Base-by-base conservation (phyloP, 2,888 invertebrate genomes). In the Rhagonycha fulva region DNA sequence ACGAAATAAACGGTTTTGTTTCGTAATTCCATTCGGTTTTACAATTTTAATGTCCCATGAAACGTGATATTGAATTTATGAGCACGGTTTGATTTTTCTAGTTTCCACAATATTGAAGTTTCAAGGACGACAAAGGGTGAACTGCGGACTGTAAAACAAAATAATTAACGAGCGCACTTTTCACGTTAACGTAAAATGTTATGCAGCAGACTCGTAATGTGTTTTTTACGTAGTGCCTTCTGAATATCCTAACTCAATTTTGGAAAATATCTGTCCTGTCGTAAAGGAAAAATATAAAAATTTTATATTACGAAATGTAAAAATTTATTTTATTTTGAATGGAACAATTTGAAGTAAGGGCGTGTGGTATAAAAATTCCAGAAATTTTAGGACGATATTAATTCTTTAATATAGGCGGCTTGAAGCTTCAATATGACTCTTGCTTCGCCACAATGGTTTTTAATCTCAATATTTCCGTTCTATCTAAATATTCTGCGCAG, bases 401-500 rank as follows among this genome's bases (percentile, higher is more conserved):
- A 76, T 76, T 76, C 76, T 72, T 70, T 76, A 76, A 76, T 72
- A 76, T 72, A 72, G 72, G 72, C 69, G 70, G 69, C 76, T 61
- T 68, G 72, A 68, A 68, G 71, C 72, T 70, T 61, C 76, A 74
- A 74, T 76, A 71, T 71, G 71, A 72, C 70, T 72, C 66, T 28
- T 72, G 72, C 76, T 73, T 72, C 72, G 71, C 71, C 71, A 71
- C 74, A 76, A 76, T 78, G 76, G 78, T 67, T 78, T 78, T 78
- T 78, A 78, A 78, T 78, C 78, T 76, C 76, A 70, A 78, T 78
- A 78, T 78, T 78, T 78, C 73, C 78, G 75, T 66, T 76, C 76
- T 76, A 74, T 77, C 78, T 78, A 73, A 78, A 78, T 74, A 74
- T 76, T 76, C 76, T 67, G 62, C 60, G 76, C 73, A 74, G 71